Evolutionary conservation across 64 coral and sea anemone species (phyloP).

Genomic region (Porites australiensis): DNA sequence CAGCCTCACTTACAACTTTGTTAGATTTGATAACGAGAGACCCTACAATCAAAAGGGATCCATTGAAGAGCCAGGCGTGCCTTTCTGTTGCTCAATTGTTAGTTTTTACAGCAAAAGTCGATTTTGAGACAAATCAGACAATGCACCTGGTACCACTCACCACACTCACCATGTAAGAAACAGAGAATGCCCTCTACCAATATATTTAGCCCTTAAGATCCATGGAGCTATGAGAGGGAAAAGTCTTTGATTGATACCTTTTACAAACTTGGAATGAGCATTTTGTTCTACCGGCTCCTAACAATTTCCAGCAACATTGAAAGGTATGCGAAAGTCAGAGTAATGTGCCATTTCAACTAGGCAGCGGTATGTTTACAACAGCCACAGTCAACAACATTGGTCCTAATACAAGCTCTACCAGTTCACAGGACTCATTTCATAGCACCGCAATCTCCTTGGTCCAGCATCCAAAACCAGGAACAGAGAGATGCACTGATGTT

Average conservation of each 20-base stretch:
- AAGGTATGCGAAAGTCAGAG: not conserved
- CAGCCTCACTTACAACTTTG: constrained; percentile 34
- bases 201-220: constrained; percentile 52
- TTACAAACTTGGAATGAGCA: constrained; percentile 53
- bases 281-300: constrained; percentile 40
- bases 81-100: constrained; percentile 55
- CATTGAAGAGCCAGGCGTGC: constrained; percentile 34
- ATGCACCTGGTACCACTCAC: constrained; percentile 13
- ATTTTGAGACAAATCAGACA: not conserved
- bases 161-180: constrained; percentile 38
- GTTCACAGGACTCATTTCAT: not conserved
- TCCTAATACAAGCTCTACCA: constrained; percentile 49
- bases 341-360: constrained; percentile 34
- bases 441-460: too few relatives aligned
- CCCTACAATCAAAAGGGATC: not conserved
- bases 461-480: not conserved
- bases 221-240: constrained; percentile 30
- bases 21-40: constrained; percentile 35
- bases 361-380: constrained; percentile 45
- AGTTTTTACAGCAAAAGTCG: constrained; percentile 3
- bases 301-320: constrained; percentile 40
- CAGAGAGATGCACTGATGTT: constrained; percentile 42
- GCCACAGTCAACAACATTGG: constrained; percentile 34
- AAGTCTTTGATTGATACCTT: constrained; percentile 52
- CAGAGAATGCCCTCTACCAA: constrained; percentile 59